phyloP scores from a whole-genome alignment of 2,888 invertebrate genomes.

The Phyllotreta cruciferae region DNA sequence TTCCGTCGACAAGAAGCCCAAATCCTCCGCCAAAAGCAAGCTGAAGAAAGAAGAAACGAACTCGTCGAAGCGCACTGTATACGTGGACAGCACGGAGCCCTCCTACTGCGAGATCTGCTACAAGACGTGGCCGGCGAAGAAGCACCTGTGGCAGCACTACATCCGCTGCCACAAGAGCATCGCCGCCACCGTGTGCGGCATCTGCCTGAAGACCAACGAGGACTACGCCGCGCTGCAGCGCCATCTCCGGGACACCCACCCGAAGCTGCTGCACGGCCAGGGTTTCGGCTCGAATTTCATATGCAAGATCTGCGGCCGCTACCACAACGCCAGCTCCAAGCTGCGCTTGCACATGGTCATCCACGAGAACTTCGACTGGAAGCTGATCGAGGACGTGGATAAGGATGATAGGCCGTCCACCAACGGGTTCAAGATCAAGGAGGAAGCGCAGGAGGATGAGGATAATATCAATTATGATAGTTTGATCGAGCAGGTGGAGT shows the following conservation, averaged over 20 bases:
- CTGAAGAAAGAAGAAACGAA: constrained; percentile 45
- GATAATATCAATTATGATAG: constrained; percentile 54
- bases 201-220: constrained; percentile 65
- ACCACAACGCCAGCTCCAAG: constrained; percentile 67
- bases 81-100: constrained; percentile 62
- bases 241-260: constrained; percentile 59
- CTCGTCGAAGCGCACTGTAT: constrained; percentile 62
- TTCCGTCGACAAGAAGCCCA: constrained; percentile 11
- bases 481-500: constrained; percentile 54
- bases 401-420: constrained; percentile 27
- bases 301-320: constrained; percentile 62
- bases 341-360: constrained; percentile 65
- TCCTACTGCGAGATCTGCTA: constrained; percentile 65
- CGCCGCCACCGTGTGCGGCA: constrained; percentile 67
- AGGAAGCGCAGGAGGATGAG: constrained; percentile 44
- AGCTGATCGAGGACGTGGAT: constrained; percentile 45
- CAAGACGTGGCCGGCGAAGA: constrained; percentile 68
- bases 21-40: constrained; percentile 8
- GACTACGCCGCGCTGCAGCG: constrained; percentile 61
- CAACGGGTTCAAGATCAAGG: constrained; percentile 35
- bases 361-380: constrained; percentile 62
- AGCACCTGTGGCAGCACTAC: constrained; percentile 68
- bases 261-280: constrained; percentile 60
- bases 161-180: constrained; percentile 65
- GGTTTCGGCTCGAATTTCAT: constrained; percentile 67